phyloP scores from a whole-genome alignment of 2,888 invertebrate species.

The Timema cristinae region DNA sequence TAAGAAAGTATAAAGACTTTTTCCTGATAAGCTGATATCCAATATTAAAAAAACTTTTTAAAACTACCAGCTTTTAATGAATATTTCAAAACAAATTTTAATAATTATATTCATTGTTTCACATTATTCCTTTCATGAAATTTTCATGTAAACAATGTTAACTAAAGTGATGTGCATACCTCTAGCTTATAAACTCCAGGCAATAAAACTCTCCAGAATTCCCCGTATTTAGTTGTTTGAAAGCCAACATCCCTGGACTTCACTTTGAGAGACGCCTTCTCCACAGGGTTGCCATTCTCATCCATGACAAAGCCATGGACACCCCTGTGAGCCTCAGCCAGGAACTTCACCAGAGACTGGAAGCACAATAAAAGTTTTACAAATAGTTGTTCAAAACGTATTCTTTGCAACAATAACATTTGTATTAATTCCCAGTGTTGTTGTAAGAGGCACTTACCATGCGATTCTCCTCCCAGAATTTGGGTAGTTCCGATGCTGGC shows the following conservation, averaged over 20 bases:
- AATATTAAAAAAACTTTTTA: too few species aligned
- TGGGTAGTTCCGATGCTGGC: constrained; percentile 45
- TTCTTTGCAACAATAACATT: background rate
- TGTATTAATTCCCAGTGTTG: background rate
- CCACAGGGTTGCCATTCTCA: constrained; percentile 47
- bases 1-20: too few species aligned
- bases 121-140: background rate
- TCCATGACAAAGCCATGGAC: constrained; percentile 56
- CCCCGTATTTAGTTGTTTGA: constrained; percentile 53
- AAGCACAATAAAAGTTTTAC: background rate
- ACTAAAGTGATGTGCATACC: constrained; percentile 38
- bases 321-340: constrained; percentile 54
- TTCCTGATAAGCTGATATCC: too few species aligned
- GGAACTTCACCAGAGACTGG: constrained; percentile 52
- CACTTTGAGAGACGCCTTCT: constrained; percentile 50
- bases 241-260: constrained; percentile 56
- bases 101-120: background rate
- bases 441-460: constrained; percentile 41
- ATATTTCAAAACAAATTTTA: background rate
- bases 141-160: too few species aligned
- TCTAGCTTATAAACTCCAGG: constrained; percentile 57
- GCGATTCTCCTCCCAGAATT: constrained; percentile 58
- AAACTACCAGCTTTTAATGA: too few species aligned
- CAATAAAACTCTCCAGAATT: constrained; percentile 61
- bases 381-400: background rate